A percentile compares a stretch with the other conserved stretches of the same genome.
Evolutionary conservation across 1,140 invertebrate species (phyloP).

Genomic region (Potamilus streckersoni): DNA sequence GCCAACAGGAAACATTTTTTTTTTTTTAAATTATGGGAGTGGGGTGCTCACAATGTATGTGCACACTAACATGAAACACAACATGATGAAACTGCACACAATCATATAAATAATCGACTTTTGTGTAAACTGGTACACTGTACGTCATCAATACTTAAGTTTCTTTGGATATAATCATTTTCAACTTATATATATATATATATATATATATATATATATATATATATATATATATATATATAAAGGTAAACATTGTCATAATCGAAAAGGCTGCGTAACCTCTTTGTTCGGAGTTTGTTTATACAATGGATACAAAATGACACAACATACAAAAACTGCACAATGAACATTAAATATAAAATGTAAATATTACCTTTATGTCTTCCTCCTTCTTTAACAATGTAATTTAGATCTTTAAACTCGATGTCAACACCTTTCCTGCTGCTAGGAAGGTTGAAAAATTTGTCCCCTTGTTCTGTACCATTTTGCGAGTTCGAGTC

Average conservation of each 20-base stretch:
- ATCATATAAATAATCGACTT: too few relatives aligned
- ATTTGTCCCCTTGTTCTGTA: constrained; percentile 29
- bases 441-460: constrained; percentile 75
- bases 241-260: not conserved
- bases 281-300: not conserved
- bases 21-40: too few relatives aligned
- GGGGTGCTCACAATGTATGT: too few relatives aligned
- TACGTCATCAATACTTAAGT: too few relatives aligned
- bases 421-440: constrained; percentile 86
- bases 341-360: not conserved
- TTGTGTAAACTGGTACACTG: too few relatives aligned
- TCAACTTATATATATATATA: not conserved
- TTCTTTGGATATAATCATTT: too few relatives aligned
- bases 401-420: constrained; percentile 86
- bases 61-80: too few relatives aligned
- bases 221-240: too few relatives aligned
- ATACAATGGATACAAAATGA: too few relatives aligned
- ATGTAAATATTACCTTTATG: constrained; percentile 73
- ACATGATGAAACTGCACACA: too few relatives aligned
- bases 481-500: constrained; percentile 11
- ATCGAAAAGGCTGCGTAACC: not conserved
- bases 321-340: not conserved
- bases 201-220: too few relatives aligned
- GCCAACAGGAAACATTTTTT: too few relatives aligned
- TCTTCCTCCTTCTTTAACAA: constrained; percentile 83